Base-by-base conservation (phyloP, 2,113 vertebrate species). In the Mirza zaza region DNA sequence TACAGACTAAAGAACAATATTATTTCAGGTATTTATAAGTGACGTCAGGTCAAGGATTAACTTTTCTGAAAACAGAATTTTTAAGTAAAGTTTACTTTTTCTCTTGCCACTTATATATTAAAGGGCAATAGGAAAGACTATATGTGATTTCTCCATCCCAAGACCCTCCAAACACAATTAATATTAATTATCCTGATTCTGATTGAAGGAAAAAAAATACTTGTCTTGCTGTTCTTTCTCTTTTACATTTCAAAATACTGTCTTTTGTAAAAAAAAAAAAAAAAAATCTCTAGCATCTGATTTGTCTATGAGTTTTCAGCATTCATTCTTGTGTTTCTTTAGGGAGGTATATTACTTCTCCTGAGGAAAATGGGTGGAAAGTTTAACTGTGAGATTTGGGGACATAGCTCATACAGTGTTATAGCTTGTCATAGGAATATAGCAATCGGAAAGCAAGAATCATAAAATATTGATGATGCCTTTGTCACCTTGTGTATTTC, bases 11-110 rank as follows among this genome's bases (percentile, higher is more conserved):
- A 70, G 6, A 86, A 71, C 9, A 86, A 50, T 86, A 86, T 94
- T 89, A 97, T 76, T 94, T 89, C 27, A 20, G 32, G 25, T 79
- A 73, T 91, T 94, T 93, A 48, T 4, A 91, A 82, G 27, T 95
- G 23, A 90, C 89, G 70, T 95, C 32, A 80, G 83, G 63, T 84
- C 45, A 88, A 97, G 88, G 34, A 75, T 59, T 17, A 79, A 6
- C 48, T 85, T 96, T 89, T 59, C 77, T 85, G 50, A 91, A 85
- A 91, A 94, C 45, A 83, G 34, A 93, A 23, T 67, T 83, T 90
- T 83, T 29, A 83, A 83, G 34, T 76, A 90, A 61, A 68, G 20
- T 42, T 91, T 84, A 68, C 61, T 95, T 96, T 88, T 25, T 91
- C 76, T 93, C 32, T 50, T 76, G n/a, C 39, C n/a, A 68, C 12